Conservation (phyloP, 2,888 invertebrate genomes). For the Philereme vetulata region DNA sequence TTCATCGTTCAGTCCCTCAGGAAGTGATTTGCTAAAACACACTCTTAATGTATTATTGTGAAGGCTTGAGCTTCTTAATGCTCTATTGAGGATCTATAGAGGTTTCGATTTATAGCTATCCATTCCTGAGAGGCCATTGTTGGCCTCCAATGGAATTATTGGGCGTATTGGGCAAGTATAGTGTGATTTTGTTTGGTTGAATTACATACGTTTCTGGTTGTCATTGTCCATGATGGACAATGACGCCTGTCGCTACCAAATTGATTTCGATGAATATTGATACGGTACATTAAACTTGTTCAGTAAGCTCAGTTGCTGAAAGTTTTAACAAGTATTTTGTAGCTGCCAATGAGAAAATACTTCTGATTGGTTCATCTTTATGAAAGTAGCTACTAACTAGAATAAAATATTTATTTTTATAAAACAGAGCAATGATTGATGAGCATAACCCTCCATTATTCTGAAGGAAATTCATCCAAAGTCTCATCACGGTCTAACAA, state of each 20-base stretch:
- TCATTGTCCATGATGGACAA: constrained; percentile 39
- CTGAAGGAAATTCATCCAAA: constrained; percentile 33
- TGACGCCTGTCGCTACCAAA: constrained; percentile 31
- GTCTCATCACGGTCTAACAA: constrained; percentile 37
- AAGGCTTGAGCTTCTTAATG: constrained; percentile 75
- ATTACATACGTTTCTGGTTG: constrained; percentile 45
- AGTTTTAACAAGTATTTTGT: constrained; percentile 14
- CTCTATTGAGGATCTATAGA: constrained; percentile 74
- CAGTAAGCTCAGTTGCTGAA: constrained; percentile 11
- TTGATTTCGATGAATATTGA: constrained; percentile 34
- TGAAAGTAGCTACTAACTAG: constrained; percentile 1
- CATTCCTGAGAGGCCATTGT: constrained; percentile 72
- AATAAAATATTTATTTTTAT: constrained; percentile 7
- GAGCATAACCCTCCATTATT: constrained; percentile 17
- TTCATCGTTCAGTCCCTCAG: constrained; percentile 62
- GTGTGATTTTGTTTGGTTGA: constrained; percentile 59
- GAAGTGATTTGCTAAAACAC: constrained; percentile 82
- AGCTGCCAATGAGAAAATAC: constrained; percentile 6
- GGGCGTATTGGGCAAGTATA: constrained; percentile 57
- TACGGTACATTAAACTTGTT: constrained; percentile 26
- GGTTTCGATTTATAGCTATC: constrained; percentile 76
- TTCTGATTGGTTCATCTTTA: constrained; percentile 5
- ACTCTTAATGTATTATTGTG: constrained; percentile 78
- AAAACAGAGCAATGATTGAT: constrained; percentile 13
- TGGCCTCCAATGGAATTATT: constrained; percentile 70